Base-by-base conservation (phyloP, 2,888 invertebrate species). In the Aplocera efformata region DNA sequence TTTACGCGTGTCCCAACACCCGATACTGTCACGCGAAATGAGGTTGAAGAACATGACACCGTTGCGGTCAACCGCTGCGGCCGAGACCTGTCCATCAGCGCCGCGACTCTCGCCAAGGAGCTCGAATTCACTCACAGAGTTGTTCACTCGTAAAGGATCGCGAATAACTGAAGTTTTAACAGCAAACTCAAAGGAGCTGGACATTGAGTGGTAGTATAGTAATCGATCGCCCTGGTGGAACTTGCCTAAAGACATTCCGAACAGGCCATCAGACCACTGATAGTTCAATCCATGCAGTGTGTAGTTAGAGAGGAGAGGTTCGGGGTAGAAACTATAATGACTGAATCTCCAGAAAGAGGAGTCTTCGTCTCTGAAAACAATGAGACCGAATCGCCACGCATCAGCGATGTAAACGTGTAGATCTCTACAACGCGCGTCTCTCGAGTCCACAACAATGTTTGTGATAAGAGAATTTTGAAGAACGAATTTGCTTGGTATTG, bases 1-100 rank as follows among this genome's bases (percentile, higher is more conserved):
- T 58, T 93, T 94, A n/a, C 90, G 85, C 2, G 93, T 93, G 63
- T 96, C 93, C 96, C 96, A 96, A 74, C 96, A 96, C 50, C 93
- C 94, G 30, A 96, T 90, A 46, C 93, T 91, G 72, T 95, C 94
- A 45, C 90, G 90, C 39, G 94, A 93, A 35, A 95, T 92, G 72
- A 94, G 91, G 86, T 96, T 95, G 70, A 90, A 95, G 79, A 94
- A 95, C 91, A 95, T 92, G 8, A 96, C 89, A 45, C 93, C 94
- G 65, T 92, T 91, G 56, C 90, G 88, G 67, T 94, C 93, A 62
- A 95, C 91, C 20, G 91, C 93, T 20, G 93, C 91, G 22, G 94
- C 93, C 0, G 95, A 93, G 7, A 94, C 92, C 56, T 96, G 96
- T 1, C 94, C 94, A 34, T 73, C 66, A 30, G 68, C 63, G 21